These are phyloP conservation scores for Willisornis vidua DNA, from an alignment of 2,113 vertebrate genomes.

Conservation along the genomic window DNA sequence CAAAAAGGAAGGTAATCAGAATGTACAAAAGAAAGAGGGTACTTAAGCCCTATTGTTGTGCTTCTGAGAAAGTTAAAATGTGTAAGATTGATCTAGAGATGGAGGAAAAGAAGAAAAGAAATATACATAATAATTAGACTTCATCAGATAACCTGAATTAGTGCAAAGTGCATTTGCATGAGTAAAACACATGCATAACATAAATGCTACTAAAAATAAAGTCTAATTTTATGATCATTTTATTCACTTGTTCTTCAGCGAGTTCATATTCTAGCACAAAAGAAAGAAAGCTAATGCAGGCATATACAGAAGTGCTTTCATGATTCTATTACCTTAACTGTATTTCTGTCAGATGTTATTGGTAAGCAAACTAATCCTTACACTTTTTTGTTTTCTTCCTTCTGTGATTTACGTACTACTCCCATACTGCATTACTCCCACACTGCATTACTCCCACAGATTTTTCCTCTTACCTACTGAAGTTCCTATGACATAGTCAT, in stretches of 20 bases:
- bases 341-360: background rate
- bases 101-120: background rate
- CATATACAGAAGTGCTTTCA: background rate
- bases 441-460: background rate
- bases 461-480: background rate
- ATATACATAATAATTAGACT: background rate
- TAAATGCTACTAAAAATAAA: constrained; percentile 15
- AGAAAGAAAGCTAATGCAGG: background rate
- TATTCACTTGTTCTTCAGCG: background rate
- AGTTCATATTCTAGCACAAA: background rate
- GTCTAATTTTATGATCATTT: background rate
- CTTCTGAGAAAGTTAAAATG: background rate
- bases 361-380: background rate
- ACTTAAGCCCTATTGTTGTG: background rate
- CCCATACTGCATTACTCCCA: background rate
- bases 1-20: background rate
- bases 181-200: background rate
- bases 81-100: background rate
- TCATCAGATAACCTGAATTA: background rate
- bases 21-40: background rate
- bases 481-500: background rate
- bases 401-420: background rate
- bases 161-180: background rate
- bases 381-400: background rate
- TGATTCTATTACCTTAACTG: background rate